Conservation (phyloP, 2,113 vertebrate genomes). For the Carassius gibelio region DNA sequence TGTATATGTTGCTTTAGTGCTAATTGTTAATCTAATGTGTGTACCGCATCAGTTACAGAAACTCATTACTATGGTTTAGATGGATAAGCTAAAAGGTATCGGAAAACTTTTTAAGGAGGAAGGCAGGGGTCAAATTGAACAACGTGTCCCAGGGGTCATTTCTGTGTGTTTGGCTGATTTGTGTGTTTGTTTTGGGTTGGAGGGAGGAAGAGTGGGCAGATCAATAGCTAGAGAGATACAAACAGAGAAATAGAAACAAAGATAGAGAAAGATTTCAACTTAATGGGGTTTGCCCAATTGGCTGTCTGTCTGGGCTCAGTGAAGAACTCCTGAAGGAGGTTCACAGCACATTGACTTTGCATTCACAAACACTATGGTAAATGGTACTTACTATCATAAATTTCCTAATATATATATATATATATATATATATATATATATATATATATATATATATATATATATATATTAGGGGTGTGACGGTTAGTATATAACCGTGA, state of each 20-base stretch:
- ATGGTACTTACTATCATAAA: background rate
- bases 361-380: background rate
- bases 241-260: background rate
- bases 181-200: slow-evolving; percentile 10
- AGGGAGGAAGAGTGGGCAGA: slow-evolving; percentile 4
- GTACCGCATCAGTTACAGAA: background rate
- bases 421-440: too few species aligned
- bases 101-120: slow-evolving; percentile 11
- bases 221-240: background rate
- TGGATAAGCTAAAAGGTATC: slow-evolving; percentile 1
- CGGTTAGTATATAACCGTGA: too few species aligned
- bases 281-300: background rate
- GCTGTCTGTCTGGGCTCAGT: background rate
- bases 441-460: too few species aligned
- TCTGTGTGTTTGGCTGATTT: slow-evolving; percentile 13
- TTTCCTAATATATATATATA: background rate
- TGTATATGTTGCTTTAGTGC: background rate
- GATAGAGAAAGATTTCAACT: background rate
- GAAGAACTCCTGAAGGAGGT: slow-evolving; percentile 3
- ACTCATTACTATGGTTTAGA: slow-evolving; percentile 3
- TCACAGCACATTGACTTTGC: background rate
- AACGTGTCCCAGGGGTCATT: slow-evolving; percentile 27
- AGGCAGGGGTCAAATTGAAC: slow-evolving; percentile 16
- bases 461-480: too few species aligned
- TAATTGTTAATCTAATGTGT: background rate